Evolutionary conservation across 1,140 invertebrate species (phyloP), one percentile per base, ranked within the genome.

Genomic region (Drosophila santomea): DNA sequence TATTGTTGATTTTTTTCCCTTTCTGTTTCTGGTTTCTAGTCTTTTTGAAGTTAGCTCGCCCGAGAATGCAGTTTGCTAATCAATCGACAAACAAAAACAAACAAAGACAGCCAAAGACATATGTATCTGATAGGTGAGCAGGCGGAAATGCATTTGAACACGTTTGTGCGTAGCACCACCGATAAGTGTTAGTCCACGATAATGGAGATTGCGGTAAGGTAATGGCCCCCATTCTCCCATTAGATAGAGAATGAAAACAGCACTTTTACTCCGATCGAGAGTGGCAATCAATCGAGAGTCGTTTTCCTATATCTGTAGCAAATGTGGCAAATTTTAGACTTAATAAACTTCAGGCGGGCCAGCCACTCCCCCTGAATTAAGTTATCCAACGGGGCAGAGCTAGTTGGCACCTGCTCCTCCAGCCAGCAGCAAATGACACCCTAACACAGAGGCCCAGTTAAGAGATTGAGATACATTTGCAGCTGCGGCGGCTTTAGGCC

Each of bases 91-190:
- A 78, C 64, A 77, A 60, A 78, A 56, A 71, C 25, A 58, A 69
- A 58, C 47, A 63, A 38, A 63, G 63, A 56, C 35, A 44, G 10
- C 38, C 41, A 14, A 43, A 55, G 45, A 68, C 62, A 75, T 39
- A 59, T 76, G 66, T 82, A 63, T 81, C 68, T 71, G 56, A 55
- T 54, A 57, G 74, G 41, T 48, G 41, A 57, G 60, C 50, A 52
- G 66, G 73, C 84, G 84, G 84, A 88, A 88, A 67, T 84, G 80
- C 84, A 89, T 89, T 89, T 89, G 80, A 89, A 78, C 84, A 88
- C 84, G 84, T 88, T 74, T 88, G 57, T 89, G 84, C 84, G 84
- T 88, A 80, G 73, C 72, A 47, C 36, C 41, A 28, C 43, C 44
- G 69, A 82, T 81, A 81, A 58, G 38, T 52, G 45, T 56, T 74